phyloP scores from a whole-genome alignment of 2,113 vertebrate genomes.

The Cyanocitta stelleri region DNA sequence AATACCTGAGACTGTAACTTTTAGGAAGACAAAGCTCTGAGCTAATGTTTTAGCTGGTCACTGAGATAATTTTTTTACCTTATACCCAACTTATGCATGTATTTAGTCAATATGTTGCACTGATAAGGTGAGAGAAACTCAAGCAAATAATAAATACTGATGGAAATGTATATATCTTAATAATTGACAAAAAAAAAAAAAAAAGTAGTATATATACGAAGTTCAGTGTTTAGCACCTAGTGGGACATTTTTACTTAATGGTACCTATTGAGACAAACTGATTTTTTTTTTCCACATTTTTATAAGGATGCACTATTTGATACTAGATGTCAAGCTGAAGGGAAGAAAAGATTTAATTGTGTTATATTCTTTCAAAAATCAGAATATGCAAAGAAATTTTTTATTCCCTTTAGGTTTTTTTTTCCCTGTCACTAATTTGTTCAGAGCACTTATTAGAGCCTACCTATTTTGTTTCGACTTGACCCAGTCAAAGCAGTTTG shows the following conservation, averaged over 20 bases:
- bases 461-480: slow-evolving; percentile 74
- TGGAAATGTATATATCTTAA: neutral
- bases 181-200: neutral
- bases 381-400: slow-evolving; percentile 36
- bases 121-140: neutral
- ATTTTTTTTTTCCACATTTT: neutral
- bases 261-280: neutral
- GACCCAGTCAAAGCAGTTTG: slow-evolving; percentile 67
- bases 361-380: slow-evolving; percentile 16
- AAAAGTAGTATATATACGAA: neutral
- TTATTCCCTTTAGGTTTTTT: neutral
- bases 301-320: neutral
- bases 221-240: neutral
- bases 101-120: neutral
- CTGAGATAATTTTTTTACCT: neutral
- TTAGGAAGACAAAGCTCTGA: neutral
- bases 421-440: slow-evolving; percentile 40
- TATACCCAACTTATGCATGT: neutral
- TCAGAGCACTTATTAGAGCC: slow-evolving; percentile 59
- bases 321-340: neutral
- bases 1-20: neutral
- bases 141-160: neutral
- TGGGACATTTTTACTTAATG: neutral
- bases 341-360: neutral
- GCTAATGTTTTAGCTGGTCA: too few species aligned